These are phyloP conservation scores for Sycobia sp. DNA, from an alignment of 1,140 invertebrate species.

Conservation along the genomic window DNA sequence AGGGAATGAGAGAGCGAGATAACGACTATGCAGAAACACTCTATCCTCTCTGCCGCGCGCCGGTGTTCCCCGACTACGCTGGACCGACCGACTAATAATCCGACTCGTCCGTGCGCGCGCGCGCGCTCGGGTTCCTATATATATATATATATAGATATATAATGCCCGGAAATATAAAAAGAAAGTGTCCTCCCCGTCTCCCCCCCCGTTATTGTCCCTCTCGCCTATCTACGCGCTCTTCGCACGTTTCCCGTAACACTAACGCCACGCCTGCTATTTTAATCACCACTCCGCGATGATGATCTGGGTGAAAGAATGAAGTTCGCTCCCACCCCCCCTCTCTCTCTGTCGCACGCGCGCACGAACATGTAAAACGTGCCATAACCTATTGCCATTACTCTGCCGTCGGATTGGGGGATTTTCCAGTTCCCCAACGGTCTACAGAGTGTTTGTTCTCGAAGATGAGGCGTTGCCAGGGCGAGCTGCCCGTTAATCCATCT, in stretches of 20 bases:
- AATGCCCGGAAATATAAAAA: no score
- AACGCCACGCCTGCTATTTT: constrained; percentile 17
- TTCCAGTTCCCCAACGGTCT: no score
- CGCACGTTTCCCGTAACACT: constrained; percentile 9
- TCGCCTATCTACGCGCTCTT: background rate
- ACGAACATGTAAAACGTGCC: no score
- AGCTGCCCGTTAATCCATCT: background rate
- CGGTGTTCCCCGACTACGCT: background rate
- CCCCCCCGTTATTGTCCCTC: background rate
- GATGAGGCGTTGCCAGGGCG: background rate
- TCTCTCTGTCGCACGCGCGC: no score
- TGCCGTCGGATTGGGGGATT: no score
- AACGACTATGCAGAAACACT: background rate
- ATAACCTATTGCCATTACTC: no score
- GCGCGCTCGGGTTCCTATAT: background rate
- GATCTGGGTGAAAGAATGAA: constrained; percentile 21
- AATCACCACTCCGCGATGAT: constrained; percentile 12
- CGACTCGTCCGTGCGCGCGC: background rate
- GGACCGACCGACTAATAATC: constrained; percentile 17
- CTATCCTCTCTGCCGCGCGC: background rate
- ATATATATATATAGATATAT: no score
- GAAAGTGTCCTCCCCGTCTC: background rate
- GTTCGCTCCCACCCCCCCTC: no score
- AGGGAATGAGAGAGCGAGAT: no score
- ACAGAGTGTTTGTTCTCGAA: no score